phyloP scores from a whole-genome alignment of 2,113 vertebrate species.

The Hemichromis elongatus region DNA sequence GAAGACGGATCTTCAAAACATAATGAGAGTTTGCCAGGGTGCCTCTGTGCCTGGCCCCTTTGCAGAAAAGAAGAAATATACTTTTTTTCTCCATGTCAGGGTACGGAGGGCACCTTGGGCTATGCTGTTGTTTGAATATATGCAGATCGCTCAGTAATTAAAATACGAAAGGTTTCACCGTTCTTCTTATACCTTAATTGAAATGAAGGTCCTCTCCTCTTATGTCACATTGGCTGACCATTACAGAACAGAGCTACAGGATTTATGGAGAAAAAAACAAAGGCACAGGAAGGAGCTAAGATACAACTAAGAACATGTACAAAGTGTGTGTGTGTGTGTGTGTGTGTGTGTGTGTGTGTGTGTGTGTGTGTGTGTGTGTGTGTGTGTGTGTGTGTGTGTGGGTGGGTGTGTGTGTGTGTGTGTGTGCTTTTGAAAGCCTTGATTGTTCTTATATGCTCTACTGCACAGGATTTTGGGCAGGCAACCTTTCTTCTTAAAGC shows the following conservation, averaged over 20 bases:
- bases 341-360: slow-evolving; percentile 6
- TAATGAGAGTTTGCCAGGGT: slow-evolving; percentile 58
- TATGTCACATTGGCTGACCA: slow-evolving; percentile 2
- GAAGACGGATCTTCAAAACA: slow-evolving; percentile 47
- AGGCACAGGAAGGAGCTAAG: neutral
- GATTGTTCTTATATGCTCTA: slow-evolving; percentile 53
- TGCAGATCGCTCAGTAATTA: slow-evolving; percentile 47
- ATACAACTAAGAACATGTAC: neutral
- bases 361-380: slow-evolving; percentile 6
- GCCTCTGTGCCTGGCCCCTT: slow-evolving; percentile 17
- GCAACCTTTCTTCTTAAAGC: slow-evolving; percentile 46
- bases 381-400: neutral
- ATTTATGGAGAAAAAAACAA: neutral
- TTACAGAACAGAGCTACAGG: neutral
- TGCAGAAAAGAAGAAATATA: slow-evolving; percentile 28
- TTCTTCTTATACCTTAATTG: neutral
- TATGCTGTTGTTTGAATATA: slow-evolving; percentile 27
- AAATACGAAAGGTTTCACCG: slow-evolving; percentile 24
- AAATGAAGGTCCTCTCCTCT: slow-evolving; percentile 1
- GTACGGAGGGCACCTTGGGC: slow-evolving; percentile 19
- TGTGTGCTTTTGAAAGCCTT: slow-evolving; percentile 34
- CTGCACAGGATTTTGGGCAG: slow-evolving; percentile 53
- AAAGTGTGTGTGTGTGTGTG: neutral
- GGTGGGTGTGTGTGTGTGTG: neutral
- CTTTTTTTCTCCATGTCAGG: slow-evolving; percentile 30